Evolutionary conservation across 2,797 vertebrate genomes (phyloP).

Genomic region (Carapus acus): DNA sequence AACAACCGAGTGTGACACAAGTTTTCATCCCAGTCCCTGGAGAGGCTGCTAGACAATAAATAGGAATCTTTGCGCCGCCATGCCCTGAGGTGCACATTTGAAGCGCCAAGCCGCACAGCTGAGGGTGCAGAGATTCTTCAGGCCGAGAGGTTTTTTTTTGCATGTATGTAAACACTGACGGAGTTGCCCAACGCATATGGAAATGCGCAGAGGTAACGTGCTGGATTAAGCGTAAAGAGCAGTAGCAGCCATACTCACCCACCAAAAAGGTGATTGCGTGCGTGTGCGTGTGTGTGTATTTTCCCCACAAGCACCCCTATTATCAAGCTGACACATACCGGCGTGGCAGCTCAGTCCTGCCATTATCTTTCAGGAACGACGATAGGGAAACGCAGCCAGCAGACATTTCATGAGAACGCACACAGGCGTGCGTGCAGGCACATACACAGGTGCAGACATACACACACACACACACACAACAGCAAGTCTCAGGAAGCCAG

Average conservation of each 20-base stretch:
- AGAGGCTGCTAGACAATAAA: too few relatives aligned
- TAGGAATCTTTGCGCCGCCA: too few relatives aligned
- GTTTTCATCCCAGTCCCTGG: too few relatives aligned
- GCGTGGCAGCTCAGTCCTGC: slow-evolving; percentile 8
- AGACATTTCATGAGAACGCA: slow-evolving; percentile 26
- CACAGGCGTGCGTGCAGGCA: not conserved
- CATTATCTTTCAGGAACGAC: slow-evolving; percentile 21
- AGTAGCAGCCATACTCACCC: not conserved
- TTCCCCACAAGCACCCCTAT: slow-evolving; percentile 12
- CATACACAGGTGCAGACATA: not conserved
- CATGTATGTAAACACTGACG: slow-evolving; percentile 55
- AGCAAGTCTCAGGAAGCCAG: slow-evolving; percentile 33
- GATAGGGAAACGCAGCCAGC: slow-evolving; percentile 12
- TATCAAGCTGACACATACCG: slow-evolving; percentile 19
- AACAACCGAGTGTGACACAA: too few relatives aligned
- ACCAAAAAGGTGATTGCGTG: slow-evolving; percentile 1
- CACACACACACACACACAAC: slow-evolving; percentile 41
- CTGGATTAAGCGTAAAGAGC: too few relatives aligned
- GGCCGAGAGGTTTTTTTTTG: slow-evolving; percentile 47
- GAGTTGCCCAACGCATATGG: slow-evolving; percentile 50
- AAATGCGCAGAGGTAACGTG: slow-evolving; percentile 42
- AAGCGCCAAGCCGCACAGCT: slow-evolving; percentile 28
- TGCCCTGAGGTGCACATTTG: too few relatives aligned
- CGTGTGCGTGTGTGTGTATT: slow-evolving; percentile 5
- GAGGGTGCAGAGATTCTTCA: slow-evolving; percentile 17